Evolutionary conservation across 2,113 vertebrate genomes (phyloP).

Genomic region (Salvelinus namaycush): DNA sequence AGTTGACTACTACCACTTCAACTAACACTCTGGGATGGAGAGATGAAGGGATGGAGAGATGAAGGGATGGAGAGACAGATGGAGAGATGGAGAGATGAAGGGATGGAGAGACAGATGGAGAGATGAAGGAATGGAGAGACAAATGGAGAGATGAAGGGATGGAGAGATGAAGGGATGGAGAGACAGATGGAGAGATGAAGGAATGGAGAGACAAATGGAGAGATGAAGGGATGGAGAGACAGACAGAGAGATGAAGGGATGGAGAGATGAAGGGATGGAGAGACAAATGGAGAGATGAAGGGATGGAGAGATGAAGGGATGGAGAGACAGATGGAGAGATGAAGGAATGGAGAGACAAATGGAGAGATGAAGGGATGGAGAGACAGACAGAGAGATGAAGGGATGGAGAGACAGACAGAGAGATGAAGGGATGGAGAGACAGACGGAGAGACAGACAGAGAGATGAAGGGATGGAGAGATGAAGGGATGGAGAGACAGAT

Average conservation of each 20-base stretch:
- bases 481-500: too few relatives aligned
- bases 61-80: too few relatives aligned
- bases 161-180: too few relatives aligned
- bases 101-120: accelerated
- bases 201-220: not conserved
- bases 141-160: too few relatives aligned
- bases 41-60: not conserved
- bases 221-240: not conserved
- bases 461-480: too few relatives aligned
- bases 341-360: too few relatives aligned
- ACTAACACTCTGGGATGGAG: slow-evolving; percentile 47
- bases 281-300: not conserved
- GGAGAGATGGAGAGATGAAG: not conserved
- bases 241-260: not conserved
- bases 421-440: not conserved
- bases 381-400: not conserved
- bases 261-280: too few relatives aligned
- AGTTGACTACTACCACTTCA: slow-evolving; percentile 78
- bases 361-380: too few relatives aligned
- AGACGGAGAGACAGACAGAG: too few relatives aligned
- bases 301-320: too few relatives aligned
- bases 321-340: too few relatives aligned
- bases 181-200: not conserved
- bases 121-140: too few relatives aligned
- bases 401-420: not conserved